Evolutionary conservation across 2,888 invertebrate genomes (phyloP), one percentile per base, ranked within the genome.

Genomic region (Strigamia transsilvanica): DNA sequence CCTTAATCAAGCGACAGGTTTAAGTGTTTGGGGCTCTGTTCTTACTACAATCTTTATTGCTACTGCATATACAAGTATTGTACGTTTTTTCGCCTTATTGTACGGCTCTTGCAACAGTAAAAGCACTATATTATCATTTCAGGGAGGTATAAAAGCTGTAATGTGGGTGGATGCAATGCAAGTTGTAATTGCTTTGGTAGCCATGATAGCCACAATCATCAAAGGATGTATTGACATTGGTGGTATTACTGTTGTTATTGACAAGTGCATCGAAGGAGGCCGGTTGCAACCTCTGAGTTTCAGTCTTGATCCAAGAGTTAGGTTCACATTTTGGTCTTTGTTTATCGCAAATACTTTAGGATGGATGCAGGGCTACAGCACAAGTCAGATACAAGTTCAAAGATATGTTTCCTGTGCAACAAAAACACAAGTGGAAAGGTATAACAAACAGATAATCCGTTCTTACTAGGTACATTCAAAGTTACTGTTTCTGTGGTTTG

Each of bases 101-200:
- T n/a, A 41, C 7, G 9, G 15, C 2, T n/a, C 7, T 79, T 10
- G 5, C 6, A 79, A 10, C 34, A 32, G 34, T 12, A 38, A 10
- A 15, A n/a, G n/a, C 15, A 7, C 27, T 61, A 13, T 73, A 34
- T 27, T 77, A 21, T 5, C 3, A 77, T 77, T 77, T 23, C 18
- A 81, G 81, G 81, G 81, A 38, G 81, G 81, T n/a, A 81, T 81
- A 12, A 81, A 81, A 73, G 81, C 81, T 2, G 81, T 81, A 9
- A 66, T 81, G 73, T 81, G 81, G 81, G 41, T 73, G 2, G 81
- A 81, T 38, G 23, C 66, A 13, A 73, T 73, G 61, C 81, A 81
- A 73, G 34, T 81, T 32, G 13, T 81, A 13, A 41, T 81, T 18
- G 32, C 34, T 34, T 66, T 42, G 21, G 34, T 73, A 2, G 61